Evolutionary conservation across 2,888 invertebrate species (phyloP).

Genomic region (Eupithecia tripunctaria): DNA sequence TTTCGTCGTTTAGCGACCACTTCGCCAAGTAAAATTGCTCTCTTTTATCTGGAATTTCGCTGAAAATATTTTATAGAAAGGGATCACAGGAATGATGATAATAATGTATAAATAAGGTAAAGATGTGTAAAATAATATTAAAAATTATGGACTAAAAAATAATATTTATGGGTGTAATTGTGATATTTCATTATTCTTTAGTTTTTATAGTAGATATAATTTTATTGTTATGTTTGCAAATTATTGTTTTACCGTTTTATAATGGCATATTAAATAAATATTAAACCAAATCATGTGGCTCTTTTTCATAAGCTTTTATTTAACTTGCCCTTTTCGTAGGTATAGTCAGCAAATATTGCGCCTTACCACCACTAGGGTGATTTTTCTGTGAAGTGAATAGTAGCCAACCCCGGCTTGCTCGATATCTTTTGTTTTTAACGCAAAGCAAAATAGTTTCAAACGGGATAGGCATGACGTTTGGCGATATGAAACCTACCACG

Average conservation of each 20-base stretch:
- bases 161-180: background rate
- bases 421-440: too few relatives aligned
- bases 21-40: too few relatives aligned
- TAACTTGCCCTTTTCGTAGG: too few relatives aligned
- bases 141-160: too few relatives aligned
- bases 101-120: background rate
- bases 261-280: background rate
- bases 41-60: background rate
- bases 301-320: background rate
- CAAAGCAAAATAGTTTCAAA: too few relatives aligned
- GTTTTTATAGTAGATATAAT: background rate
- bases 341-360: too few relatives aligned
- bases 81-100: background rate
- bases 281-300: background rate
- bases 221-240: background rate
- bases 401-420: too few relatives aligned
- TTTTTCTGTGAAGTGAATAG: too few relatives aligned
- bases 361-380: too few relatives aligned
- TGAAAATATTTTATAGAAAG: background rate
- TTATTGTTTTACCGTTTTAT: background rate
- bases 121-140: background rate
- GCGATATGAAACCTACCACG: conserved; percentile 52
- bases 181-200: background rate
- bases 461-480: too few relatives aligned
- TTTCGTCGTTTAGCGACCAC: too few relatives aligned